phyloP scores from a whole-genome alignment of 2,888 invertebrate species.

The Halictus ligatus region DNA sequence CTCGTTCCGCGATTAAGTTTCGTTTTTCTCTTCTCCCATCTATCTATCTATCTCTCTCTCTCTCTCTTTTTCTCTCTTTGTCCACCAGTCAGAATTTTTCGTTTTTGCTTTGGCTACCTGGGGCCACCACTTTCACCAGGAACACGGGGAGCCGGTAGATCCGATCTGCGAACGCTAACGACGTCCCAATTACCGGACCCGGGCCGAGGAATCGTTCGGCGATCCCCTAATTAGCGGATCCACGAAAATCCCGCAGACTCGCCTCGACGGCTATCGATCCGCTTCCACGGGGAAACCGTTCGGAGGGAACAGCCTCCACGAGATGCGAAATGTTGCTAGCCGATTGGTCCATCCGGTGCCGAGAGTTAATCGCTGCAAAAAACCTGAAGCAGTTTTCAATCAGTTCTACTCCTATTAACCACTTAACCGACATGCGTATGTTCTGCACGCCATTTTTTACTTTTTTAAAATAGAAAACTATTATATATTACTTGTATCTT shows the following conservation, averaged over 20 bases:
- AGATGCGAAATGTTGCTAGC: not conserved
- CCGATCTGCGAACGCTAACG: slow-evolving; percentile 46
- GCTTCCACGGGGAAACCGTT: not conserved
- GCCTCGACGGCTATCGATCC: not conserved
- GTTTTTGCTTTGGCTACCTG: slow-evolving; percentile 23
- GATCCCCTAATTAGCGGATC: slow-evolving; percentile 35
- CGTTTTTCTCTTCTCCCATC: slow-evolving; percentile 43
- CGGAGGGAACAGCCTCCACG: not conserved
- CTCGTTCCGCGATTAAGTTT: slow-evolving; percentile 65
- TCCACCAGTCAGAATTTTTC: slow-evolving; percentile 34
- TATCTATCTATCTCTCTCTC: not conserved
- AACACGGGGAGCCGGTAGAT: slow-evolving; percentile 31
- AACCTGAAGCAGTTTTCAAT: not conserved
- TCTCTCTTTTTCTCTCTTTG: not conserved
- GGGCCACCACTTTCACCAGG: slow-evolving; percentile 70
- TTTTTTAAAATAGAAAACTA: too few species aligned
- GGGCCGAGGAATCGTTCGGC: not conserved
- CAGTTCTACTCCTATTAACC: too few species aligned
- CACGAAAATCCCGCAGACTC: slow-evolving; percentile 23
- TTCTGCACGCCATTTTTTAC: too few species aligned
- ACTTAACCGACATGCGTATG: too few species aligned
- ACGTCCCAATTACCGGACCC: slow-evolving; percentile 41
- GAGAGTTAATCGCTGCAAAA: not conserved
- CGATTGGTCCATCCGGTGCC: not conserved
- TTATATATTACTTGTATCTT: too few species aligned